A percentile compares a stretch with the other conserved stretches of the same genome.
Evolutionary conservation across 2,888 invertebrate genomes (phyloP).

Genomic region (Drosophila ochracea): DNA sequence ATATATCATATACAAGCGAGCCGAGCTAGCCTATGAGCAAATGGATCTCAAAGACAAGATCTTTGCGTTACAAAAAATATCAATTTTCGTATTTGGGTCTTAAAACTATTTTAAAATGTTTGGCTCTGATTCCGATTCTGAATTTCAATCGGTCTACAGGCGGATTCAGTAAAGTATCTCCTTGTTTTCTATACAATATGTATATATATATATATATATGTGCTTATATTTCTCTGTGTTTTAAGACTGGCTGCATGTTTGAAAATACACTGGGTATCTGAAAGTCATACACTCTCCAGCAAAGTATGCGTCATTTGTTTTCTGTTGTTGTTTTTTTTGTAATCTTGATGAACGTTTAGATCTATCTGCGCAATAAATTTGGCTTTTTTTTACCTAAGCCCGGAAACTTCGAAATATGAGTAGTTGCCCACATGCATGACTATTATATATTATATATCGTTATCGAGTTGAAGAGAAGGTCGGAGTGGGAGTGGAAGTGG

Average conservation of each 20-base stretch:
- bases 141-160: not conserved
- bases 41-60: not conserved
- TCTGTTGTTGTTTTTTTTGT: not conserved
- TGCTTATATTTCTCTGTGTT: not conserved
- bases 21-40: no score
- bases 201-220: no score
- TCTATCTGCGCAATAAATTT: not conserved
- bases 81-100: no score
- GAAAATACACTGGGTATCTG: not conserved
- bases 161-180: not conserved
- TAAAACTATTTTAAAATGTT: no score
- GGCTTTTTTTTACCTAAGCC: not conserved
- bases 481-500: not conserved
- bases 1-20: not conserved
- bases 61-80: no score
- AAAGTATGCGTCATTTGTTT: not conserved
- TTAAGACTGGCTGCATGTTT: not conserved
- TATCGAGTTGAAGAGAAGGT: not conserved
- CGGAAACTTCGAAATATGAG: slow-evolving; percentile 1
- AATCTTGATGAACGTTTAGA: not conserved
- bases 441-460: not conserved
- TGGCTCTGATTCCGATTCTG: not conserved
- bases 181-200: not conserved
- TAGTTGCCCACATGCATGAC: not conserved
- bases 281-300: not conserved